Percentiles rank a stretch among this genome's conserved stretches.
phyloP scores from a whole-genome alignment of 2,888 invertebrate species.

The Pherbina coryleti region DNA sequence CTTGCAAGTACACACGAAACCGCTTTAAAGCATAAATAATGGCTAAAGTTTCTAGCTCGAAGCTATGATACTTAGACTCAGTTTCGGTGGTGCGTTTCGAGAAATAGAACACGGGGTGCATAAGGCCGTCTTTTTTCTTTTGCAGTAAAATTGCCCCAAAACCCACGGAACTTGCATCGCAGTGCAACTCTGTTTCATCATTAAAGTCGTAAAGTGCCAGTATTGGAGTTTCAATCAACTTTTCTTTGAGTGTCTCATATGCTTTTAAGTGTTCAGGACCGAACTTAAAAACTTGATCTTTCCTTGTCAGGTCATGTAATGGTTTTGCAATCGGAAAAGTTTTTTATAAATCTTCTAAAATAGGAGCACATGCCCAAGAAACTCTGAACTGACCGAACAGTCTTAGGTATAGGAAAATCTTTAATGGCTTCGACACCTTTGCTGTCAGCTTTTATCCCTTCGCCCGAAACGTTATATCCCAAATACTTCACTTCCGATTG shows the following conservation, averaged over 20 bases:
- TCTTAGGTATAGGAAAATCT: not conserved
- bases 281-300: conserved; percentile 43
- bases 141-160: conserved; percentile 60
- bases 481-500: conserved; percentile 47
- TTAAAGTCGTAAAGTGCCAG: conserved; percentile 53
- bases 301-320: conserved; percentile 39
- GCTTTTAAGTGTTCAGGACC: conserved; percentile 36
- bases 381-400: conserved; percentile 30
- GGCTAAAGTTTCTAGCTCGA: conserved; percentile 40
- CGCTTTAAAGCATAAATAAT: conserved; percentile 26
- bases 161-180: conserved; percentile 58
- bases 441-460: not conserved
- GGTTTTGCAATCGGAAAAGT: conserved; percentile 42
- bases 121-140: conserved; percentile 19
- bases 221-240: conserved; percentile 39
- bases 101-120: conserved; percentile 56
- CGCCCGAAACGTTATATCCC: conserved; percentile 45
- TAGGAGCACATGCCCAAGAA: conserved; percentile 42
- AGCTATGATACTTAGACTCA: conserved; percentile 59
- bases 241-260: conserved; percentile 40
- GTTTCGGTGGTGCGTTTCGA: conserved; percentile 55
- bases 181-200: conserved; percentile 61
- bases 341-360: conserved; percentile 44
- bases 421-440: not conserved
- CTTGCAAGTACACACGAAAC: conserved; percentile 8